A percentile compares a stretch with the other conserved stretches of the same genome.
Conservation (phyloP, 2,888 invertebrate genomes). For the Pachydiplax longipennis region DNA sequence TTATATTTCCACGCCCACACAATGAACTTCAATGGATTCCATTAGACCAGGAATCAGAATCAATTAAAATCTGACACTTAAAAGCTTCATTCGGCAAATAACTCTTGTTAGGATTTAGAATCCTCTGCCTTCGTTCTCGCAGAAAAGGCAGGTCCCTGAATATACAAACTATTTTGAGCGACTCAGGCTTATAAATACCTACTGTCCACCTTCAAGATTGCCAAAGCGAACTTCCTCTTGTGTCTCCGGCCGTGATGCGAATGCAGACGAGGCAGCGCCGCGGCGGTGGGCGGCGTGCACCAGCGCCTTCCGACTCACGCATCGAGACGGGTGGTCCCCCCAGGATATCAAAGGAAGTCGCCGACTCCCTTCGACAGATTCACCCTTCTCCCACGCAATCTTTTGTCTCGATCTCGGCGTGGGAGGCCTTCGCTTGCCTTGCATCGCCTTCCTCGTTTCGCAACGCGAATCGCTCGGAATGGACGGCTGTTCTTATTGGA, state of each 20-base stretch:
- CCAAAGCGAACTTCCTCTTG: not conserved
- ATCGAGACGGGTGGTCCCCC: not conserved
- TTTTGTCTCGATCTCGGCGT: not conserved
- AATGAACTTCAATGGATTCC: no score
- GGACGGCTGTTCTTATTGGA: no score
- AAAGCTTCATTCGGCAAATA: no score
- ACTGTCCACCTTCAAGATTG: not conserved
- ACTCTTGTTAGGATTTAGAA: not conserved
- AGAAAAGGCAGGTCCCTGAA: not conserved
- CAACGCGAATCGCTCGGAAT: not conserved
- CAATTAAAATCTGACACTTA: no score
- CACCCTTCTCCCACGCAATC: not conserved
- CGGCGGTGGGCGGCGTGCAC: not conserved
- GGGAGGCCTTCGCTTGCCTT: not conserved
- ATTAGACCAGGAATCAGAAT: no score
- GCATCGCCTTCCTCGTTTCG: not conserved
- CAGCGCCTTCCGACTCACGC: not conserved
- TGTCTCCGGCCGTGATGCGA: not conserved
- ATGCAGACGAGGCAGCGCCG: not conserved
- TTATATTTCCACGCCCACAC: no score
- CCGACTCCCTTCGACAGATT: not conserved
- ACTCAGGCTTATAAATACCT: conserved; percentile 14
- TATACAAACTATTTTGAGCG: not conserved
- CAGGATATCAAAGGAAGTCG: not conserved
- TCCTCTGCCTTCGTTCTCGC: not conserved